These are phyloP conservation scores for Willisornis vidua DNA, from an alignment of 2,113 vertebrate species.

Conservation along the genomic window DNA sequence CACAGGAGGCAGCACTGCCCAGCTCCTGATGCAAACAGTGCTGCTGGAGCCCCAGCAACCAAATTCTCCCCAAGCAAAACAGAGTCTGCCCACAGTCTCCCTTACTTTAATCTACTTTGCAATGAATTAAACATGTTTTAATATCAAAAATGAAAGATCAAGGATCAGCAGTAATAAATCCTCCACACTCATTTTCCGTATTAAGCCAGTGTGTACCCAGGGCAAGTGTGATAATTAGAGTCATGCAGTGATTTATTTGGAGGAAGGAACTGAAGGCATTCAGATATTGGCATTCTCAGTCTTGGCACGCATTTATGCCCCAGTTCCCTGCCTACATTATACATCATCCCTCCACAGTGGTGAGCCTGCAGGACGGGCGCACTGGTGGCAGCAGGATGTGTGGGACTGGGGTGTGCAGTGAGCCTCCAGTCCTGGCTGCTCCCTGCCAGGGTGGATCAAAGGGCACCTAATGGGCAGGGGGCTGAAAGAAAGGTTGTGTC, in stretches of 20 bases:
- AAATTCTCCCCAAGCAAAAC: background rate
- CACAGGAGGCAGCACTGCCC: background rate
- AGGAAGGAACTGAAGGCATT: background rate
- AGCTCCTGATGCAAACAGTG: fast-evolving
- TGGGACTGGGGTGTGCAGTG: background rate
- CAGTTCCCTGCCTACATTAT: background rate
- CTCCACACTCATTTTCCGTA: slow-evolving; percentile 35
- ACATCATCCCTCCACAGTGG: background rate
- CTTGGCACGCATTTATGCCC: fast-evolving
- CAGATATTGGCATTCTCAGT: background rate
- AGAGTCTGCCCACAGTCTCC: slow-evolving; percentile 14
- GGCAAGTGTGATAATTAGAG: slow-evolving; percentile 55
- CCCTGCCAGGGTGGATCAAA: background rate
- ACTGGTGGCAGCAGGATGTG: fast-evolving
- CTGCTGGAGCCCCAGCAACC: background rate
- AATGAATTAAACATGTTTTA: slow-evolving; percentile 73
- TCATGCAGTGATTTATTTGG: slow-evolving; percentile 27
- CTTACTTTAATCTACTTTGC: slow-evolving; percentile 34
- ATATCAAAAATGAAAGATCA: slow-evolving; percentile 42
- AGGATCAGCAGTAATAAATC: slow-evolving; percentile 52
- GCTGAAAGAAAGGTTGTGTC: background rate
- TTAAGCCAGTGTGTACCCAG: slow-evolving; percentile 46
- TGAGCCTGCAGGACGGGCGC: background rate
- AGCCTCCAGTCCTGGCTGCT: fast-evolving
- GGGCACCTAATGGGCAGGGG: fast-evolving